Evolutionary conservation across 2,888 invertebrate species (phyloP).

Genomic region (Pammene aurita): DNA sequence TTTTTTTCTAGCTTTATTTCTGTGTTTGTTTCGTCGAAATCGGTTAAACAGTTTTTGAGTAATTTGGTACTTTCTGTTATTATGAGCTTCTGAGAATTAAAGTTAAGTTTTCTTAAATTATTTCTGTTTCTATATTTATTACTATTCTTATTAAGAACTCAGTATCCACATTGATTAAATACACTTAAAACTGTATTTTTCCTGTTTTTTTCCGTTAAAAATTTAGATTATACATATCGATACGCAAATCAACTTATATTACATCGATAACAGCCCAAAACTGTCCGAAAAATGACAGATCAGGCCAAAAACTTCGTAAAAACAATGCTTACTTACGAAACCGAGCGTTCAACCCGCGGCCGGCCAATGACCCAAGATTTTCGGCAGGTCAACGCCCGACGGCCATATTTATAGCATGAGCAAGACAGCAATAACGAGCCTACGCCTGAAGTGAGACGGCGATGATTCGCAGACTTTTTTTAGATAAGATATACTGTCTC

Average conservation of each 20-base stretch:
- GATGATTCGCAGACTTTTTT: conserved; percentile 39
- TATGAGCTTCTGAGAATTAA: background rate
- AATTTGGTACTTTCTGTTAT: background rate
- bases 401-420: conserved; percentile 36
- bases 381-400: conserved; percentile 34
- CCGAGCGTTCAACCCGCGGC: conserved; percentile 34
- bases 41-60: conserved; percentile 7
- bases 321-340: conserved; percentile 35
- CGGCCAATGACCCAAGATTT: conserved; percentile 39
- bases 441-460: conserved; percentile 24
- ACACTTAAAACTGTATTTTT: background rate
- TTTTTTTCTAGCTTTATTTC: conserved; percentile 21
- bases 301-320: conserved; percentile 24
- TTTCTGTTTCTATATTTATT: background rate
- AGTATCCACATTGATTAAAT: background rate
- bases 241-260: background rate
- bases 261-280: background rate
- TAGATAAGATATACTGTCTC: conserved; percentile 31
- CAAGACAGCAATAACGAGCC: conserved; percentile 27
- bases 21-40: conserved; percentile 6
- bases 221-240: background rate
- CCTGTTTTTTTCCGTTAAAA: background rate
- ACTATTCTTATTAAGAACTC: background rate
- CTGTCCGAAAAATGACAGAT: conserved; percentile 11
- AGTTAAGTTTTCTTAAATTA: background rate